These are phyloP conservation scores for Neopipo cinnamomea DNA, from an alignment of 2,113 vertebrate genomes.

Conservation along the genomic window DNA sequence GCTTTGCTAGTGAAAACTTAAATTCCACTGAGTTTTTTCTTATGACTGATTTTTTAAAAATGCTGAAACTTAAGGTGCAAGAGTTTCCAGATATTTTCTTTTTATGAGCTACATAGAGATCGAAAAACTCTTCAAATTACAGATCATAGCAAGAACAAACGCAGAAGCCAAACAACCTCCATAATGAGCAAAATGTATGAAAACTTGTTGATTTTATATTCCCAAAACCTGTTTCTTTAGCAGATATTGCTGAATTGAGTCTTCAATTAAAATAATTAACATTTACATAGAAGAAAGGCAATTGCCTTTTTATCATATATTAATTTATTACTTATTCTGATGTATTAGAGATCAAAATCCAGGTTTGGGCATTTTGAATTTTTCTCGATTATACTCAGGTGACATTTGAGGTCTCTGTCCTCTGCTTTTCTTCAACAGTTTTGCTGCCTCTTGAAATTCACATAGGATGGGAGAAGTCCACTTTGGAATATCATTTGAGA, in stretches of 20 bases:
- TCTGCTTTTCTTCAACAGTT: neutral
- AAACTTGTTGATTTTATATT: neutral
- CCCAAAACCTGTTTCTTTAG: neutral
- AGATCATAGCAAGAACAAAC: neutral
- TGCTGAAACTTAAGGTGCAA: neutral
- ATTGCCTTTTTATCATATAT: neutral
- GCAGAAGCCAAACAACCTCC: neutral
- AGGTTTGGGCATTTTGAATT: neutral
- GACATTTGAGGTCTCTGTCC: neutral
- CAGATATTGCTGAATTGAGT: neutral
- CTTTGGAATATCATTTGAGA: neutral
- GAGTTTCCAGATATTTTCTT: neutral
- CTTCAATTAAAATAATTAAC: neutral
- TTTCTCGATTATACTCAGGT: neutral
- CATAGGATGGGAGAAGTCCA: neutral
- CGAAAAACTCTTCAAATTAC: neutral
- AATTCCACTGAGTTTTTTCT: neutral
- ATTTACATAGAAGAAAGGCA: neutral
- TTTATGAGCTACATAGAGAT: neutral
- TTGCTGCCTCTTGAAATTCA: neutral
- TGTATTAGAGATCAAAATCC: neutral
- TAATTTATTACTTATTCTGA: neutral
- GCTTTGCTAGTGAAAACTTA: neutral
- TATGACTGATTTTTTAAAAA: neutral
- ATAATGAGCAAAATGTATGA: neutral